Conservation (phyloP, 1,140 invertebrate genomes). For the Parapsyche elsis region DNA sequence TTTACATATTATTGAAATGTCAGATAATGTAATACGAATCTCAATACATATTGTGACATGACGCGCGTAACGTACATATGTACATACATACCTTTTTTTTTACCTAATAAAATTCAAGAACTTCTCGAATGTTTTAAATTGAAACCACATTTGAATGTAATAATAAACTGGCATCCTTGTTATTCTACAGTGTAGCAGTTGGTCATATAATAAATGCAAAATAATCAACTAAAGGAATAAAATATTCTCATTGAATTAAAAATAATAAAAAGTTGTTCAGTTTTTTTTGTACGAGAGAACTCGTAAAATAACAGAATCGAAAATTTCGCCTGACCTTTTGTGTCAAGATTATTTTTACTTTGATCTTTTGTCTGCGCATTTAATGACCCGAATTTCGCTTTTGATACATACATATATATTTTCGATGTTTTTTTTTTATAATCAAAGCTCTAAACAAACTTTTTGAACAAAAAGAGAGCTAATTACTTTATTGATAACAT, state of each 20-base stretch:
- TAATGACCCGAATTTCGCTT: constrained; percentile 30
- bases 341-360: constrained; percentile 31
- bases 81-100: too few species aligned
- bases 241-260: not conserved
- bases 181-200: too few species aligned
- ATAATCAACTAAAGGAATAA: too few species aligned
- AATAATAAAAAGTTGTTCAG: not conserved
- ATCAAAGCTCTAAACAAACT: constrained; percentile 6
- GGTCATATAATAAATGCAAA: too few species aligned
- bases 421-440: not conserved
- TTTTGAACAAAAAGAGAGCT: constrained; percentile 20
- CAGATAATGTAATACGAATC: too few species aligned
- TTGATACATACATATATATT: constrained; percentile 18
- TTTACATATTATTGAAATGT: too few species aligned
- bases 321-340: constrained; percentile 27
- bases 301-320: constrained; percentile 7
- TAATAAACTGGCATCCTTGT: too few species aligned
- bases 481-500: constrained; percentile 26
- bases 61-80: too few species aligned
- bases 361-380: constrained; percentile 29
- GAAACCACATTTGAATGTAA: too few species aligned
- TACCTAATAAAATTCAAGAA: not conserved
- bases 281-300: not conserved
- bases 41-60: too few species aligned
- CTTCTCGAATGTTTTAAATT: too few species aligned